Conservation (phyloP, 2,797 vertebrate genomes). For the Acipenser transmontanus region DNA sequence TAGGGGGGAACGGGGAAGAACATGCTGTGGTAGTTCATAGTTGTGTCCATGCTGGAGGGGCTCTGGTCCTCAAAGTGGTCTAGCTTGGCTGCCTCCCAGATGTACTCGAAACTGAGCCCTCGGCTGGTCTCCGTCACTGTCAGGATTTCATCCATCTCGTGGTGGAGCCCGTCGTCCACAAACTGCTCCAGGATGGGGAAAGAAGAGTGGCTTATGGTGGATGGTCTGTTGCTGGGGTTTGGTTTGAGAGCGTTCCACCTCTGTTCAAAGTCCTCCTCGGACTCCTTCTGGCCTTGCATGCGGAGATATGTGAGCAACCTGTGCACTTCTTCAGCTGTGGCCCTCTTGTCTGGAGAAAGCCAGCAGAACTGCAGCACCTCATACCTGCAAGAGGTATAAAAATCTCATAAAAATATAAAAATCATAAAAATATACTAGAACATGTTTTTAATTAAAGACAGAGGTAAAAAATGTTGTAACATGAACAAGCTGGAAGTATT, state of each 20-base stretch:
- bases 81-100: conserved; percentile 93
- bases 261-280: conserved; percentile 86
- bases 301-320: conserved; percentile 88
- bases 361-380: conserved; percentile 97
- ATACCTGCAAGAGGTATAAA: conserved; percentile 58
- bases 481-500: no score
- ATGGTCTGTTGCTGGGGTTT: conserved; percentile 65
- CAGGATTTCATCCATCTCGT: conserved; percentile 92
- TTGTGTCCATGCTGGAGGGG: conserved; percentile 65
- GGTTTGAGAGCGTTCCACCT: conserved; percentile 95
- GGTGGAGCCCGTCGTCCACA: conserved; percentile 71
- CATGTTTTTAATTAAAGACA: no score
- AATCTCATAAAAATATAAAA: not conserved
- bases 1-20: conserved; percentile 83
- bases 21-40: conserved; percentile 84
- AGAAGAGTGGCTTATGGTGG: conserved; percentile 70
- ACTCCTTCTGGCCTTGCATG: conserved; percentile 91
- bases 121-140: conserved; percentile 95
- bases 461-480: no score
- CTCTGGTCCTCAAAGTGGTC: conserved; percentile 77
- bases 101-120: conserved; percentile 93
- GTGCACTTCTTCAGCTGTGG: conserved; percentile 89
- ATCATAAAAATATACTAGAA: no score
- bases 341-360: conserved; percentile 83
- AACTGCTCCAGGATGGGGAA: conserved; percentile 93